Conservation (phyloP, 2,113 vertebrate species). For the Platysternon megacephalum region DNA sequence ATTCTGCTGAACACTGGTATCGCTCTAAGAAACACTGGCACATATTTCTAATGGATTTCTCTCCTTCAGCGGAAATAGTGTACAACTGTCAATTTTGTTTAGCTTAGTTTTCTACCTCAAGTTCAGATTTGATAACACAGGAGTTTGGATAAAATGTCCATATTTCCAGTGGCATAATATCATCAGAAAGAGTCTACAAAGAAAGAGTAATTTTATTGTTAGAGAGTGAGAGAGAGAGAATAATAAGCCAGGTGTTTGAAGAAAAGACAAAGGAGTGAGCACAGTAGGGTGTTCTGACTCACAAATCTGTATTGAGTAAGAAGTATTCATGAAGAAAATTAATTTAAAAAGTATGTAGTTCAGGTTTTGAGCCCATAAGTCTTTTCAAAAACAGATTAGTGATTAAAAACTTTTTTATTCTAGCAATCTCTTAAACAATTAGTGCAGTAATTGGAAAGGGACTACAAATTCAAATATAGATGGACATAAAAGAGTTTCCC, state of each 20-base stretch:
- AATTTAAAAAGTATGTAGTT: constrained; percentile 82
- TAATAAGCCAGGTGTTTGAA: constrained; percentile 78
- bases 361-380: constrained; percentile 71
- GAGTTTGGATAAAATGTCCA: constrained; percentile 1
- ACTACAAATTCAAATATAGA: constrained; percentile 77
- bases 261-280: constrained; percentile 72
- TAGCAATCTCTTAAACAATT: constrained; percentile 81
- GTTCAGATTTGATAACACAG: constrained; percentile 7
- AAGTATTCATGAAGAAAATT: constrained; percentile 83
- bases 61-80: background rate
- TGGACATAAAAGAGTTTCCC: constrained; percentile 73
- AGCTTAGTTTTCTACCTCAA: background rate
- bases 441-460: constrained; percentile 77
- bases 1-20: background rate
- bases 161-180: constrained; percentile 62
- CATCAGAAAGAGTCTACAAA: constrained; percentile 70
- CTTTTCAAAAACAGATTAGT: constrained; percentile 82
- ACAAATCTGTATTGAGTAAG: constrained; percentile 75
- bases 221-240: background rate
- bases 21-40: background rate
- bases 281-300: constrained; percentile 72
- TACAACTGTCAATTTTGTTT: background rate
- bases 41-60: background rate
- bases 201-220: constrained; percentile 51
- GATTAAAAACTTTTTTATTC: constrained; percentile 79